These are phyloP conservation scores for Agrilus planipennis DNA, from an alignment of 1,140 invertebrate genomes.

Conservation along the genomic window DNA sequence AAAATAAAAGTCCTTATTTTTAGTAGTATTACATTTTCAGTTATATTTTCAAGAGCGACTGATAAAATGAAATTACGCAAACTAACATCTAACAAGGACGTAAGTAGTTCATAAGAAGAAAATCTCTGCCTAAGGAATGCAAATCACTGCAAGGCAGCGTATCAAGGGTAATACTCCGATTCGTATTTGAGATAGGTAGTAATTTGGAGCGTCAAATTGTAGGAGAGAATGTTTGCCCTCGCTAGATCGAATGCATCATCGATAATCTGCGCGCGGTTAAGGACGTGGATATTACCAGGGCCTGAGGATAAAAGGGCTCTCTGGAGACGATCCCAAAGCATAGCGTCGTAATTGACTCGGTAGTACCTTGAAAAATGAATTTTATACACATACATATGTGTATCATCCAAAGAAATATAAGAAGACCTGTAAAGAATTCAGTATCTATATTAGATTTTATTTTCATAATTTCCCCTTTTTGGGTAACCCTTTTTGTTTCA, in stretches of 20 bases:
- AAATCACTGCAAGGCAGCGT: constrained; percentile 44
- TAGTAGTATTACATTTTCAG: too few species aligned
- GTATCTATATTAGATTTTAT: too few species aligned
- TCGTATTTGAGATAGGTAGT: constrained; percentile 48
- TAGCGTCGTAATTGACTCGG: constrained; percentile 5
- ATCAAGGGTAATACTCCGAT: constrained; percentile 53
- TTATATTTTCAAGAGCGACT: too few species aligned
- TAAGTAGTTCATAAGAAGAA: too few species aligned
- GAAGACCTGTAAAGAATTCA: too few species aligned
- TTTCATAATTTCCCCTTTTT: too few species aligned
- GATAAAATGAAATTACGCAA: too few species aligned
- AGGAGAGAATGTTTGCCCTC: constrained; percentile 32
- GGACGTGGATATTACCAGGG: constrained; percentile 35
- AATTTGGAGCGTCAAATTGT: constrained; percentile 41
- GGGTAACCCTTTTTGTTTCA: too few species aligned
- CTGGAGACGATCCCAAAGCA: background rate
- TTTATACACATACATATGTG: too few species aligned
- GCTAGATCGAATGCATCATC: constrained; percentile 40
- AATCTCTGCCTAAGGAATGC: constrained; percentile 37
- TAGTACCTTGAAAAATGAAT: constrained; percentile 7
- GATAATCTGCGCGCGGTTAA: constrained; percentile 50
- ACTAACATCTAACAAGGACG: too few species aligned
- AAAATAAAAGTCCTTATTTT: too few species aligned
- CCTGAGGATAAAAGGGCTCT: background rate
- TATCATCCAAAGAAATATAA: too few species aligned